Evolutionary conservation across 92 coral and sea anemone genomes (phyloP).

Genomic region (Epizoanthus scotinus): DNA sequence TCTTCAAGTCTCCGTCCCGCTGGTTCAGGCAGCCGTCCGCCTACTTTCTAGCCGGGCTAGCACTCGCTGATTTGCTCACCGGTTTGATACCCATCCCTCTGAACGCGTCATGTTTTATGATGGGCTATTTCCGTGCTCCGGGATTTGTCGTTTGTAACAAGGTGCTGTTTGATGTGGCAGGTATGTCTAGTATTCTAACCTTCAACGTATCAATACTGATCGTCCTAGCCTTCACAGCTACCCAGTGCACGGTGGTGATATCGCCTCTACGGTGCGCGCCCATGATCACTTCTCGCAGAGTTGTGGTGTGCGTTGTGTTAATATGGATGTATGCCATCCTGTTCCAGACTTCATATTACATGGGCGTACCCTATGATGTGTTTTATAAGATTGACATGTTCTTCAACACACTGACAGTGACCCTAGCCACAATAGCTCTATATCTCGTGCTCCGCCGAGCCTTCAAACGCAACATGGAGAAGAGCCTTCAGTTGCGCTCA

Average conservation of each 20-base stretch:
- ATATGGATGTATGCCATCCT: slow-evolving; percentile 14
- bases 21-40: slow-evolving; percentile 37
- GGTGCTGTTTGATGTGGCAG: slow-evolving; percentile 10
- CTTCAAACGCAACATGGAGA: slow-evolving; percentile 20
- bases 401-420: slow-evolving; percentile 17
- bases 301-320: not conserved
- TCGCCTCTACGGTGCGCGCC: slow-evolving; percentile 39
- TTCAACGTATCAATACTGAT: slow-evolving; percentile 14
- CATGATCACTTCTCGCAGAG: slow-evolving; percentile 18
- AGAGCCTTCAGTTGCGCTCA: slow-evolving; percentile 18
- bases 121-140: slow-evolving; percentile 3
- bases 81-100: slow-evolving; percentile 32
- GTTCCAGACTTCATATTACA: slow-evolving; percentile 11
- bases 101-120: slow-evolving; percentile 26
- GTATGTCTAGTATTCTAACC: not conserved
- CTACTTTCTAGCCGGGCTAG: slow-evolving; percentile 39
- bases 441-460: slow-evolving; percentile 29
- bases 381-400: slow-evolving; percentile 28
- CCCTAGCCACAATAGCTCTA: slow-evolving; percentile 17
- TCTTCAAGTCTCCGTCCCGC: slow-evolving; percentile 32
- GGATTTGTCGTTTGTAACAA: not conserved
- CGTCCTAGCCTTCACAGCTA: slow-evolving; percentile 41
- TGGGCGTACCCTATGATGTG: slow-evolving; percentile 14
- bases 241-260: slow-evolving; percentile 35
- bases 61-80: slow-evolving; percentile 25